Base-by-base conservation (phyloP, 2,888 invertebrate species). In the Lasioglossum zephyrum region DNA sequence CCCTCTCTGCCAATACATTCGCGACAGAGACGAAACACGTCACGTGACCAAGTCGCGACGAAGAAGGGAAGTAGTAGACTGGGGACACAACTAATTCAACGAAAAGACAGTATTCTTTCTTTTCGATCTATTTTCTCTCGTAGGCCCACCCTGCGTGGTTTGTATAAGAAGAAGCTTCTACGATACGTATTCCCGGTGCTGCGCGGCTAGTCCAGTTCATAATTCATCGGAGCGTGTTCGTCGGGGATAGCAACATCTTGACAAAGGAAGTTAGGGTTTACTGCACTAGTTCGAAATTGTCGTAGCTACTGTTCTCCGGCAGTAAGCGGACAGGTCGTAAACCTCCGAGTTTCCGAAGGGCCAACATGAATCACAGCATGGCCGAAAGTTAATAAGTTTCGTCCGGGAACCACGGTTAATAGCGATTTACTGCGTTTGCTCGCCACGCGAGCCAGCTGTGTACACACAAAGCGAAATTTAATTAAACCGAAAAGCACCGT, bases 401-500 rank as follows among this genome's bases (percentile, higher is more conserved):
- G 66, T 72, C 26, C 26, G 53, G n/a, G 69, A 39, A 36, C 49
- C 36, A 77, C 49, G 70, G 77, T 87, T 87, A 85, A 89, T 83
- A 82, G 73, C 87, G 84, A 86, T 89, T 87, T 74, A 72, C 41
- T 53, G 84, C 78, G 85, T 84, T 78, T 63, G 69, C 74, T 78
- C 75, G 76, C 70, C 78, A 16, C 73, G 63, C 41, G 60, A 70
- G 66, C 81, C 79, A 57, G 69, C 69, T 66, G 83, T 75, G 73
- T 69, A 83, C 72, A 75, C 75, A 47, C 80, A 79, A 89, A 85
- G 77, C 47, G 82, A 85, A 84, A 84, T 90, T 90, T 90, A 90
- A 90, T 90, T 89, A 90, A 90, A 85, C 70, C 75, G 79, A 57
- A 57, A 49, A 66, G 13, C 69, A 53, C 8, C 8, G 53, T 39